Evolutionary conservation across 2,888 invertebrate genomes (phyloP).

Genomic region (Folsomia manolachei): DNA sequence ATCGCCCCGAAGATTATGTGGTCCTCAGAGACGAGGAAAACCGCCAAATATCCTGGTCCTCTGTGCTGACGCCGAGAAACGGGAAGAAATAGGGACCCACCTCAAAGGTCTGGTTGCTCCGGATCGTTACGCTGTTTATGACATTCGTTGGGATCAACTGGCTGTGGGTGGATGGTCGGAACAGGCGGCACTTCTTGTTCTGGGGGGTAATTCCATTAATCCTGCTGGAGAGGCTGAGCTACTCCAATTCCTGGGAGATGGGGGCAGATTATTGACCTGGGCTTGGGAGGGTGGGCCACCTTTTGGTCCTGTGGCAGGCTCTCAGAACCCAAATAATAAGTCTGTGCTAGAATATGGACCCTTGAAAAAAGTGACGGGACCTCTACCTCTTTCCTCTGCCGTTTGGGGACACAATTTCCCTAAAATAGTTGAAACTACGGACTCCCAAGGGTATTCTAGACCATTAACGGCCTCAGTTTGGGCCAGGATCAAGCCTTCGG

Average conservation of each 20-base stretch:
- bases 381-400: conserved; percentile 25
- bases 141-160: conserved; percentile 55
- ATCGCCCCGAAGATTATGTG: conserved; percentile 41
- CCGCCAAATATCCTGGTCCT: conserved; percentile 48
- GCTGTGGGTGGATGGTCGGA: conserved; percentile 62
- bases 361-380: conserved; percentile 15
- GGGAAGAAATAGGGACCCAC: conserved; percentile 38
- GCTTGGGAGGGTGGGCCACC: conserved; percentile 45
- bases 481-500: conserved; percentile 33
- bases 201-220: conserved; percentile 62
- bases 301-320: conserved; percentile 29
- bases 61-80: conserved; percentile 35
- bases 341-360: conserved; percentile 17
- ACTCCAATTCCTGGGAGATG: conserved; percentile 47
- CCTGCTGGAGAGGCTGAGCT: conserved; percentile 60
- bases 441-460: conserved; percentile 46
- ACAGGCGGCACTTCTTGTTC: conserved; percentile 69
- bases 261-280: conserved; percentile 46
- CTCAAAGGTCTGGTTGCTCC: conserved; percentile 42
- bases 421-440: conserved; percentile 42
- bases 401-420: conserved; percentile 24
- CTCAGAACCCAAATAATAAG: neutral
- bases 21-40: conserved; percentile 41
- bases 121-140: conserved; percentile 56
- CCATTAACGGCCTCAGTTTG: conserved; percentile 44